Conservation (phyloP, 2,888 invertebrate genomes). For the Lasioglossum marginatum region DNA sequence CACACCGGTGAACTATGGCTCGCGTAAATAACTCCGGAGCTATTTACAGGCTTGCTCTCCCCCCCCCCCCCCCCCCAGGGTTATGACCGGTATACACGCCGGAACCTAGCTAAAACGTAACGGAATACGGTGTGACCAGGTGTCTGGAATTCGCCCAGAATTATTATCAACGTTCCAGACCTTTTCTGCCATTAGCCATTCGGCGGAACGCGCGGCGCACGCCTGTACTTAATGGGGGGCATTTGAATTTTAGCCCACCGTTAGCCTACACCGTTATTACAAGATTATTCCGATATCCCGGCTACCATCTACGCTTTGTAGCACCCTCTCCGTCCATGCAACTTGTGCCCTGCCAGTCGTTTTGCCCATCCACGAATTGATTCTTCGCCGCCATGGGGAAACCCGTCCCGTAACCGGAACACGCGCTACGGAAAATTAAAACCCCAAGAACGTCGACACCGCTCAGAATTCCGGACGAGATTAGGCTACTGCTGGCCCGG, state of each 20-base stretch:
- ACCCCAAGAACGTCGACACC: neutral
- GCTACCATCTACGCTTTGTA: neutral
- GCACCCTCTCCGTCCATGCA: neutral
- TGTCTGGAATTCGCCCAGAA: slow-evolving; percentile 43
- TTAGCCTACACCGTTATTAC: slow-evolving; percentile 22
- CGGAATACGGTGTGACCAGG: slow-evolving; percentile 30
- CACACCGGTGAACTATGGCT: neutral
- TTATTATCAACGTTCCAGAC: slow-evolving; percentile 50
- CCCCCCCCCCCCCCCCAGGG: neutral
- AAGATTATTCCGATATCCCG: slow-evolving; percentile 39
- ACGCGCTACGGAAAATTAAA: slow-evolving; percentile 18
- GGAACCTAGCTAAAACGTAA: neutral
- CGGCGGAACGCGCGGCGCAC: neutral
- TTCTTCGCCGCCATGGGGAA: slow-evolving; percentile 20
- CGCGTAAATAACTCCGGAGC: slow-evolving; percentile 32
- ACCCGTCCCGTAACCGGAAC: slow-evolving; percentile 1
- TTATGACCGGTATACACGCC: slow-evolving; percentile 9
- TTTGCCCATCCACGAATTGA: slow-evolving; percentile 35
- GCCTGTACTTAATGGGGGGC: slow-evolving; percentile 26
- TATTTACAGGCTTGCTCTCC: slow-evolving; percentile 14
- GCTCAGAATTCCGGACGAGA: neutral
- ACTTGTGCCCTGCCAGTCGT: neutral
- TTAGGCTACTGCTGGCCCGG: neutral
- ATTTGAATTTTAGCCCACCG: slow-evolving; percentile 33
- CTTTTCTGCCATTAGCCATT: slow-evolving; percentile 36